Evolutionary conservation across 2,797 vertebrate species (phyloP), one percentile per base, ranked within the genome.

Genomic region (Gymnopithys bicolor): DNA sequence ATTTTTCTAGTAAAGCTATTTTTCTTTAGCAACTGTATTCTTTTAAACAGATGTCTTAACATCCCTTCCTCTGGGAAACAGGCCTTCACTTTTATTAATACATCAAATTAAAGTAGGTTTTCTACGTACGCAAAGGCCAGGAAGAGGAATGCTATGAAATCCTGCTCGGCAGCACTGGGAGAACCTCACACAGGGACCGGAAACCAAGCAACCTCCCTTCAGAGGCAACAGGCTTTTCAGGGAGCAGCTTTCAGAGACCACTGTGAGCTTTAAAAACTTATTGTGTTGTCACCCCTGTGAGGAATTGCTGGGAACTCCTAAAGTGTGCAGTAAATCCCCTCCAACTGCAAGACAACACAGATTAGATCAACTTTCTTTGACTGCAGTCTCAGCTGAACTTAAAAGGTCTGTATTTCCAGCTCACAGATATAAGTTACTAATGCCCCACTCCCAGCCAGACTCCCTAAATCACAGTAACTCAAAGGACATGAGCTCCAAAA

Each of bases 41-140:
- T 79, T 92, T 75, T 73, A 95, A 87, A 92, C 92, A 97, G 95
- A 84, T 45, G 95, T 91, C 93, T 74, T 70, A 83, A 95, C 93
- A 84, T 94, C 70, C 75, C 60, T 66, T 75, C 86, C 91, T 87
- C 93, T 93, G 86, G 90, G 90, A 97, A 87, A 92, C n/a, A 66
- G 87, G 93, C 79, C 94, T 96, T 91, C 67, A 2, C 78, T 87
- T 91, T 90, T 68, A 77, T 92, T 76, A 89, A 68, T 75, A 87
- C 70, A 87, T 97, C 90, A 90, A 91, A 91, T 87, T 67, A 92
- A 87, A 84, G 10, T 10, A 82, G 94, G 79, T 84, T 82, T 90
- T 52, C 91, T 84, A 93, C 64, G 67, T 69, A 71, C 87, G 56
- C 59, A 43, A 76, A 55, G 32, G 23, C 56, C 7, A 59, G 87